Base-by-base conservation (phyloP, 2,113 vertebrate genomes). In the Isurus oxyrinchus region DNA sequence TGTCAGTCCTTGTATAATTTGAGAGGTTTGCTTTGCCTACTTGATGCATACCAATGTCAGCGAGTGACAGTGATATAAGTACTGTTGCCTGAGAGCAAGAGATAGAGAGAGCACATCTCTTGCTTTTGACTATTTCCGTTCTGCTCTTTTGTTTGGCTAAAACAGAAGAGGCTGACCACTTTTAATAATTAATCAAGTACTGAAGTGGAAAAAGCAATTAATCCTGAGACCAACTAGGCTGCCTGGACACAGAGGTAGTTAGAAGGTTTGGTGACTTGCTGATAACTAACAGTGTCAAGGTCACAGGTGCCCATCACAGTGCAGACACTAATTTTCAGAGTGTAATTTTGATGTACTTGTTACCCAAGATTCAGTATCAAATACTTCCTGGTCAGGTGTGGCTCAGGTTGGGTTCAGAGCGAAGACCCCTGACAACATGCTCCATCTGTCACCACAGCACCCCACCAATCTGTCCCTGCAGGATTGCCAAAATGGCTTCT, bases 171-270 rank as follows among this genome's bases (percentile, higher is more conserved):
- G 13, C 40, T 53, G 94, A 95, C 94, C 67, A 76, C 27, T 31
- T 76, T 95, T 95, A 95, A 95, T 11, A 49, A 95, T 55, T 95
- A 67, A 49, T 69, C 49, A 93, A 93, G 31, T 93, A 35, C 27
- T 55, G 40, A 95, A 95, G 40, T 95, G 44, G 67, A 72, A 95
- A 95, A 95, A 95, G 23, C 66, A 95, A 69, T 95, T 69, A 35
- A 14, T 95, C 55, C 44, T 40, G 49, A 94, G 93, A 67, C n/a
- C 16, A 35, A 67, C 19, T 8, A 67, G 59, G 90, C 59, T 94
- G 59, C 59, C 19, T 66, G 4, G 90, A 94, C 57, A n/a, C 16
- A 31, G 1, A 27, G 11, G 31, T 61, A 13, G 35, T 94, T 94
- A 66, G 53, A 27, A 16, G 66, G 25, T 55, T 21, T 5, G 10